phyloP scores from a whole-genome alignment of 2,888 invertebrate genomes.

The Lasioglossum calceatum region DNA sequence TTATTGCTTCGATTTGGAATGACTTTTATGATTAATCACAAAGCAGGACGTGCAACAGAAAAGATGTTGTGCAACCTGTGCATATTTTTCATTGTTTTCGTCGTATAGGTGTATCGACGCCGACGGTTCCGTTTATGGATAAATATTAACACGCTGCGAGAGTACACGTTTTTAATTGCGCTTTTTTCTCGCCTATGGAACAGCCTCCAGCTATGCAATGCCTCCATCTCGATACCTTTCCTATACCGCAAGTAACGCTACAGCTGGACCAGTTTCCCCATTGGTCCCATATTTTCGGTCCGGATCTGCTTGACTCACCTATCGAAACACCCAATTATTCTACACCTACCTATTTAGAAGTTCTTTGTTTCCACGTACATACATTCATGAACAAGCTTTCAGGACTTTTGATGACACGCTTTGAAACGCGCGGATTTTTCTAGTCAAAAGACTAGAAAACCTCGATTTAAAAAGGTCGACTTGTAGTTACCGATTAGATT shows the following conservation, averaged over 20 bases:
- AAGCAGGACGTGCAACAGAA: not conserved
- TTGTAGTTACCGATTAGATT: not conserved
- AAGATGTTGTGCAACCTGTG: not conserved
- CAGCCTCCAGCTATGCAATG: conserved; percentile 85
- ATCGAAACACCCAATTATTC: not conserved
- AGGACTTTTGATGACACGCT: not conserved
- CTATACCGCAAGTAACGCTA: conserved; percentile 85
- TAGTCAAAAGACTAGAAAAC: not conserved
- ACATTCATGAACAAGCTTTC: not conserved
- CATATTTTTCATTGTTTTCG: not conserved
- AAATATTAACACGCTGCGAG: conserved; percentile 80
- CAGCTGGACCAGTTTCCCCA: conserved; percentile 85
- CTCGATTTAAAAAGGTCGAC: not conserved
- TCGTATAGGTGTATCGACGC: not conserved
- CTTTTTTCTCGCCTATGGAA: conserved; percentile 85
- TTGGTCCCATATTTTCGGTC: conserved; percentile 84
- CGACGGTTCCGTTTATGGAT: not conserved
- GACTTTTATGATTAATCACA: conserved; percentile 12
- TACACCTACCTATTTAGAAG: not conserved
- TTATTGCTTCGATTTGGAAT: conserved; percentile 9
- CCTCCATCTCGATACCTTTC: conserved; percentile 84
- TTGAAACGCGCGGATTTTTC: not conserved
- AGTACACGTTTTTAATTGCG: conserved; percentile 85
- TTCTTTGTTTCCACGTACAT: not conserved
- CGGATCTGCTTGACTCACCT: conserved; percentile 57